Conservation (phyloP, 2,797 vertebrate genomes). For the Ptychobarbus kaznakovi region DNA sequence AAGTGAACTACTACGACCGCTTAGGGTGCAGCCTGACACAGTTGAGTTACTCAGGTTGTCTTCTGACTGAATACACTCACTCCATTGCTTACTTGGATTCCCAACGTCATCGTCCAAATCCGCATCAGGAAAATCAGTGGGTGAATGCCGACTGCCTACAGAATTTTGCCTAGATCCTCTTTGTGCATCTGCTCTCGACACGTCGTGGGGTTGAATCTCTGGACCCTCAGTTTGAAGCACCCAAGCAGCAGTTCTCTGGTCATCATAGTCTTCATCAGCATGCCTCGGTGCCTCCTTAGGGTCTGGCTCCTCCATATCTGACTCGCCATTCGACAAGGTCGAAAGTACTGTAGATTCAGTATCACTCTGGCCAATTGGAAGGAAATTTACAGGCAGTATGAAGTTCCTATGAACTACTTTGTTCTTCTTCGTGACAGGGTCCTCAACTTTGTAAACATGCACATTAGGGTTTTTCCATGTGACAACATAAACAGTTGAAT, state of each 20-base stretch:
- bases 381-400: background rate
- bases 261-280: background rate
- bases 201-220: background rate
- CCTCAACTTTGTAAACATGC: background rate
- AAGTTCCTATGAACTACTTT: background rate
- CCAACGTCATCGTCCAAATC: background rate
- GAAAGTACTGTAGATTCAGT: background rate
- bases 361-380: background rate
- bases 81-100: background rate
- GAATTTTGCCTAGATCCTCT: background rate
- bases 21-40: background rate
- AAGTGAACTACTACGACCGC: background rate
- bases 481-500: background rate
- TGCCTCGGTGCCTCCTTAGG: accelerated
- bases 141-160: background rate
- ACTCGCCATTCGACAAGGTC: background rate
- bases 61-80: background rate
- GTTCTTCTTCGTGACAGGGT: background rate
- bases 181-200: background rate
- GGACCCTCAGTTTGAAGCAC: background rate
- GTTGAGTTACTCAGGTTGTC: background rate
- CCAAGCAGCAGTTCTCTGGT: background rate
- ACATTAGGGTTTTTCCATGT: background rate
- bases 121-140: background rate
- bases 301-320: background rate